A percentile compares a stretch with the other conserved stretches of the same genome.
phyloP scores from a whole-genome alignment of 2,888 invertebrate genomes.

The Drosophila emarginata region DNA sequence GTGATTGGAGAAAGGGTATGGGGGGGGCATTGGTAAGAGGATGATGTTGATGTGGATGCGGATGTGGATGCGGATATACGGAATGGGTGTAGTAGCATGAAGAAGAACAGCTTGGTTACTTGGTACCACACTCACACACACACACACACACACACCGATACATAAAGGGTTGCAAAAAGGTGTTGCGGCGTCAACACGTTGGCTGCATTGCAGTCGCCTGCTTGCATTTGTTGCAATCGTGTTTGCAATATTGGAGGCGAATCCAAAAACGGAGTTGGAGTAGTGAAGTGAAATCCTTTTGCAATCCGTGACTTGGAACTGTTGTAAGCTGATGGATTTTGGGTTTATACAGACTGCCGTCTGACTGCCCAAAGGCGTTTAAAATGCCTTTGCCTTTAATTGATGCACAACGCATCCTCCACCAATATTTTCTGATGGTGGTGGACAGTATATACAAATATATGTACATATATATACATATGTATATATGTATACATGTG shows the following conservation, averaged over 20 bases:
- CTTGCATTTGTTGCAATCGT: not conserved
- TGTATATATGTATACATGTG: not conserved
- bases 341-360: slow-evolving; percentile 1
- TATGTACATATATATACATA: not conserved
- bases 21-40: slow-evolving; percentile 17
- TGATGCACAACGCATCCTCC: slow-evolving; percentile 32
- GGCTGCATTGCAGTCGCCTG: slow-evolving; percentile 22
- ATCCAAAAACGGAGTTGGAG: slow-evolving; percentile 12
- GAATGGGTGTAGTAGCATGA: not conserved
- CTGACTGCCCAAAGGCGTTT: slow-evolving; percentile 65
- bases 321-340: slow-evolving; percentile 62
- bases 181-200: slow-evolving; percentile 68
- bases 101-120: slow-evolving; percentile 38
- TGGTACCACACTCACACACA: too few species aligned
- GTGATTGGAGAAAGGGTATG: not conserved
- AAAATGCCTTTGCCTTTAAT: slow-evolving; percentile 63
- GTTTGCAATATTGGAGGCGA: not conserved
- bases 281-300: slow-evolving; percentile 39
- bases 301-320: slow-evolving; percentile 52
- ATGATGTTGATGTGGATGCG: slow-evolving; percentile 19
- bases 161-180: slow-evolving; percentile 66
- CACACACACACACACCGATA: not conserved
- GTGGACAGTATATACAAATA: not conserved
- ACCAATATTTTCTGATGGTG: not conserved
- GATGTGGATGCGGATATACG: not conserved